Evolutionary conservation across 1,140 invertebrate species (phyloP), one percentile per base, ranked within the genome.

Genomic region (Melanaphis sacchari): DNA sequence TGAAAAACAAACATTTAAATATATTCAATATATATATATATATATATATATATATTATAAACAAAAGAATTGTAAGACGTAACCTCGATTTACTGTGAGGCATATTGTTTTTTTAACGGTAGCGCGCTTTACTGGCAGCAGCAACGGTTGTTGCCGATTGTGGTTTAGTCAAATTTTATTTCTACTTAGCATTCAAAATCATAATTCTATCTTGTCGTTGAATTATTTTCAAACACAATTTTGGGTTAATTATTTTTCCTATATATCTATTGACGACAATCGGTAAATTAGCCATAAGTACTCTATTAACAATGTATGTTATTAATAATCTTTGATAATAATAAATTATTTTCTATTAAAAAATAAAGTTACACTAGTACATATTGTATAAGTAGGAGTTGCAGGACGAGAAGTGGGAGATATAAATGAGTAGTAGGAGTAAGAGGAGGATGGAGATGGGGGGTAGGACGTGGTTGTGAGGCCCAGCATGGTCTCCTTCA

Each of bases 331-430:
- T 90, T 66, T n/a, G 52, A 40, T 36, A 26, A 41, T 59, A 59
- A 90, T 90, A 59, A 90, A 59, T 90, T 54, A 54, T 90, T 90
- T 90, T 52, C 22, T 24, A 90, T 90, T 59, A 59, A 90, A 90
- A 90, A 59, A 59, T 40, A 54, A 26, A 90, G 31, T 49, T 49
- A 59, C 18, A 15, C n/a, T 3, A 26, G 49, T 40, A 31, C 88
- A 6, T 38, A 38, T 24, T 36, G n/a, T 52, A 38, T 7, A 26
- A 66, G 54, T 54, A 26, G 9, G 54, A 59, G 54, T 31, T 31
- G 26, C 26, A 59, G 54, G 26, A 59, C 54, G 54, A 59, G 54
- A 59, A 59, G 59, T n/a, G 59, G 59, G 59, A 59, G 26, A 66
- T 66, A n/a, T 76, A 43, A 43, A n/a, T 36, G 24, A 43, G 85